Evolutionary conservation across 2,113 vertebrate species (phyloP), one percentile per base, ranked within the genome.

Genomic region (Alouatta palliata): DNA sequence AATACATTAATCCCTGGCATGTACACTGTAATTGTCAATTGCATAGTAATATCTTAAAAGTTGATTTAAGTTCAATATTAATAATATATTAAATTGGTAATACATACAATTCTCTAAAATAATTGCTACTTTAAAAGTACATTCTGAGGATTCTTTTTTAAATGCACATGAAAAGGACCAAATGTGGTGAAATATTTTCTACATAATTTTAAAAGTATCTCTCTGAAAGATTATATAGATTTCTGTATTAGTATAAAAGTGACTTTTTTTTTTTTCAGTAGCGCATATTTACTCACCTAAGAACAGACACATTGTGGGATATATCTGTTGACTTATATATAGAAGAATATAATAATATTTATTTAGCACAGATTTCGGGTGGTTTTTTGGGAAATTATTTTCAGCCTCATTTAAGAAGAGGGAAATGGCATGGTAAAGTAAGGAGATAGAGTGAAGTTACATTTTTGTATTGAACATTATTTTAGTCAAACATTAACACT

Each of bases 331-430:
- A 61, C 80, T 91, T 93, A 43, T 92, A 79, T 37, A 89, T 58
- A 25, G 54, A 88, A 90, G 21, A 83, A 49, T 30, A 20, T 43
- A 80, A 35, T 64, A 86, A 86, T 71, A 43, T 89, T 82, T 85
- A 75, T 79, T 96, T 88, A 77, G 32, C 54, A 91, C 8, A 93
- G 30, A 61, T 32, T 64, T 35, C 35, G 82, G 40, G 35, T 87
- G 40, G 83, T 25, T 5, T n/a, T 94, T 96, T 66, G 40, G 25
- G 45, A 86, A 68, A 66, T 54, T 86, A 66, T 82, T 95, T 94
- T 91, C 20, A 83, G 7, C 35, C 93, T 96, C 4, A 40, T 87
- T 96, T 97, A 16, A 61, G 89, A 94, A 95, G 17, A 20, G 58
- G 40, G 40, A 84, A 94, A 37, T 84, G 70, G 30, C n/a, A 92